phyloP scores from a whole-genome alignment of 2,888 invertebrate species.

The Hirtodrosophila trivittata region DNA sequence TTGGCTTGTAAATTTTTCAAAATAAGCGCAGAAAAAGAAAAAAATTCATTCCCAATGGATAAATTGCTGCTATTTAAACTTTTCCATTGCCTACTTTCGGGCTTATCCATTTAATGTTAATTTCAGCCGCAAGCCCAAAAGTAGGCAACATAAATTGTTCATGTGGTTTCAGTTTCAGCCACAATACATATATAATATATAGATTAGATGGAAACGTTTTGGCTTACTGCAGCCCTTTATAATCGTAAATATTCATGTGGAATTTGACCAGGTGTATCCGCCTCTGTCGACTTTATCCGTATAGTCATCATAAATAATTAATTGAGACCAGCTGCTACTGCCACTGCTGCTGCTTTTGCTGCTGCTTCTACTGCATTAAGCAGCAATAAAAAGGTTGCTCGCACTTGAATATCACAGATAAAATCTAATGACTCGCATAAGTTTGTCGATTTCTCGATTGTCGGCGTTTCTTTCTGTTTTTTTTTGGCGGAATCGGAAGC shows the following conservation, averaged over 20 bases:
- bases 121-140: conserved; percentile 27
- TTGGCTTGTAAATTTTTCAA: too few relatives aligned
- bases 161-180: not conserved
- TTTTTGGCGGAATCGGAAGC: conserved; percentile 67
- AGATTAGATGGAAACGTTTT: too few relatives aligned
- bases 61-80: conserved; percentile 1
- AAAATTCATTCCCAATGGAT: too few relatives aligned
- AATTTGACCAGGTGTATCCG: not conserved
- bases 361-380: conserved; percentile 15
- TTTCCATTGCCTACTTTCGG: conserved; percentile 56
- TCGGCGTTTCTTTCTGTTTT: not conserved
- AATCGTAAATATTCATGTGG: conserved; percentile 37
- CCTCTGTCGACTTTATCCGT: conserved; percentile 4
- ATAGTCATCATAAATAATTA: conserved; percentile 54
- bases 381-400: conserved; percentile 28
- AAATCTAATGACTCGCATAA: conserved; percentile 65
- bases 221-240: conserved; percentile 12
- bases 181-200: too few relatives aligned
- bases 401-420: conserved; percentile 41
- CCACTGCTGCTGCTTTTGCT: conserved; percentile 10
- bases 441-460: conserved; percentile 17
- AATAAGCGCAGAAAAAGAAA: too few relatives aligned
- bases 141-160: conserved; percentile 29
- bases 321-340: conserved; percentile 44
- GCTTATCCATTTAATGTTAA: conserved; percentile 11